phyloP scores from a whole-genome alignment of 2,888 invertebrate genomes.

The Drosophila mettleri region DNA sequence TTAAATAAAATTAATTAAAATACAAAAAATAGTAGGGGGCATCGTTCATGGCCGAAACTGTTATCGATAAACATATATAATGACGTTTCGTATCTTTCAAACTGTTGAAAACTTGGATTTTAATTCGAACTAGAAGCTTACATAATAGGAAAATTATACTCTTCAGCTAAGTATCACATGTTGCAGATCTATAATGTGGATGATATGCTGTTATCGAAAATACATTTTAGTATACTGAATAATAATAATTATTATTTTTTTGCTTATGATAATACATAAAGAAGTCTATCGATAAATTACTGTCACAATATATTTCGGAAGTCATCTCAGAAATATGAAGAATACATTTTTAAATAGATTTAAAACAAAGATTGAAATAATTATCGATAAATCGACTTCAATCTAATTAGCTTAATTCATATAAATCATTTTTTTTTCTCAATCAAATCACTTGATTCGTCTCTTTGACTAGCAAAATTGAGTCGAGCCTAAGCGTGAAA shows the following conservation, averaged over 20 bases:
- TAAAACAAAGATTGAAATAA: neutral
- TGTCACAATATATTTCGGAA: neutral
- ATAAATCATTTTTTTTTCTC: neutral
- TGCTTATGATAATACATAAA: neutral
- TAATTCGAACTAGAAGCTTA: neutral
- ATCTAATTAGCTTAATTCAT: neutral
- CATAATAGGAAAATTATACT: no score
- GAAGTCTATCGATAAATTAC: neutral
- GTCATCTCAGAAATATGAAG: no score
- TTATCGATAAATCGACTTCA: neutral
- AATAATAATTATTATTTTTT: no score
- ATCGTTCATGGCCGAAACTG: neutral
- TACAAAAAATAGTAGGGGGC: neutral
- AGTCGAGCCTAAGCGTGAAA: neutral
- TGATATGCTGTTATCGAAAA: no score
- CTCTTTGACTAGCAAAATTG: neutral
- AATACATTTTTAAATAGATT: no score
- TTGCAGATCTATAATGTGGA: no score
- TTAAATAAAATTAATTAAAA: neutral
- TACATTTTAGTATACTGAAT: no score
- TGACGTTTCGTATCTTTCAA: neutral
- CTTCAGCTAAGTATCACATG: no score
- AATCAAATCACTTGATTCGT: constrained; percentile 2
- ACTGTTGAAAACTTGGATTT: constrained; percentile 1
- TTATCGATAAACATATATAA: neutral